Evolutionary conservation across 1,140 invertebrate genomes (phyloP), one percentile per base, ranked within the genome.

Genomic region (Drosophila seguyi): DNA sequence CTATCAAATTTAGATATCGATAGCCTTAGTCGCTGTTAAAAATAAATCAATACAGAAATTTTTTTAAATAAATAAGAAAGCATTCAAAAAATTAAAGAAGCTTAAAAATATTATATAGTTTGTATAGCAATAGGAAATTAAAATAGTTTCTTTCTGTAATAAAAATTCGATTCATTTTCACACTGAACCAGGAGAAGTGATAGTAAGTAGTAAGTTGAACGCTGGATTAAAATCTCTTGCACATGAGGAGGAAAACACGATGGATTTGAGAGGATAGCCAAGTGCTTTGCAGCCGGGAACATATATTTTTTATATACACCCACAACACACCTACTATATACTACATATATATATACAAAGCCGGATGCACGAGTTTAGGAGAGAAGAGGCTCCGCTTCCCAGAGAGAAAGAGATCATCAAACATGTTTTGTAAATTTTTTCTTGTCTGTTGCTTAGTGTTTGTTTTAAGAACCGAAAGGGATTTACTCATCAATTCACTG

Each of bases 241-340:
- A 61, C 36, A 69, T 39, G 53, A 27, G 38, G 25, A 50, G 27
- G n/a, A n/a, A n/a, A n/a, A n/a, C n/a, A n/a, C n/a, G n/a, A n/a
- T n/a, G n/a, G n/a, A 16, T 42, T 45, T 13, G 22, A 58, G 42
- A 42, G n/a, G 11, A 14, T 59, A 62, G 56, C 38, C 62, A 11
- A 29, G 66, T 75, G 71, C 82, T 86, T 63, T 79, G 4, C 50
- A 53, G 72, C 79, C 83, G 53, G 79, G 62, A 38, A 41, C 59
- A 78, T 87, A 86, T 86, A 86, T 86, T 84, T 84, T 80, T 84
- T 80, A 71, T 84, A 84, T 38, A 48, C 25, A 36, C 50, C 44
- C 20, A 45, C 44, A 45, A 34, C 65, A 80, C 68, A 84, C 62
- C 29, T 60, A 74, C 45, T 55, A 72, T 71, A 50, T 50, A 50